Evolutionary conservation across 2,888 invertebrate genomes (phyloP).

Genomic region (Chirona hameri): DNA sequence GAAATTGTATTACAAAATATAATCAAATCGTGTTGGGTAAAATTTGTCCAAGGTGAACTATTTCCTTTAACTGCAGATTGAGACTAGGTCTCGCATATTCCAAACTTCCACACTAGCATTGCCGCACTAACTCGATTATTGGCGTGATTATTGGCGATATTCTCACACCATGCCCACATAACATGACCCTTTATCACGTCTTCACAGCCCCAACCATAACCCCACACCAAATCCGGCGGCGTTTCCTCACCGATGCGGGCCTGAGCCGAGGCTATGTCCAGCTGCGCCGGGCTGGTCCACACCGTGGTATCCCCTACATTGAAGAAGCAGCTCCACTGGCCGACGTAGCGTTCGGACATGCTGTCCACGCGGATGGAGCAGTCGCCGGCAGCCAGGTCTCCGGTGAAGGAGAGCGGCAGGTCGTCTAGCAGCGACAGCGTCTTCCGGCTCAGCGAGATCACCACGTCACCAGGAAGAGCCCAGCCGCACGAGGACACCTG

Average conservation of each 20-base stretch:
- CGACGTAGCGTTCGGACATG: constrained; percentile 1
- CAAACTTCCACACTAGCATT: too few relatives aligned
- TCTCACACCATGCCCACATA: too few relatives aligned
- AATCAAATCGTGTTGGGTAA: too few relatives aligned
- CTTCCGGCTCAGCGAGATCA: background rate
- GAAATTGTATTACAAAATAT: too few relatives aligned
- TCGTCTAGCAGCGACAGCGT: constrained; percentile 22
- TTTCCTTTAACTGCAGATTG: too few relatives aligned
- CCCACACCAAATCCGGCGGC: too few relatives aligned
- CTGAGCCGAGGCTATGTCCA: background rate
- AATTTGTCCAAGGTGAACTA: too few relatives aligned
- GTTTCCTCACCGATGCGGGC: background rate
- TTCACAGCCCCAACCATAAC: too few relatives aligned
- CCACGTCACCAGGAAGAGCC: constrained; percentile 3
- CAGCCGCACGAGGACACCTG: background rate
- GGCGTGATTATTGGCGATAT: too few relatives aligned
- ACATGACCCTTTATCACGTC: too few relatives aligned
- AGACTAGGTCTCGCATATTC: too few relatives aligned
- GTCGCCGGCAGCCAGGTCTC: constrained; percentile 6
- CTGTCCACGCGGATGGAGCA: background rate
- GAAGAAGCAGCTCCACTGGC: constrained; percentile 24
- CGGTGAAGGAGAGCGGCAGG: background rate
- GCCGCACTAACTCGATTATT: too few relatives aligned
- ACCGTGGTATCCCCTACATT: background rate
- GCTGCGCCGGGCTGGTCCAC: background rate